phyloP scores from a whole-genome alignment of 2,797 vertebrate genomes.

The Hephaestus fuliginosus region DNA sequence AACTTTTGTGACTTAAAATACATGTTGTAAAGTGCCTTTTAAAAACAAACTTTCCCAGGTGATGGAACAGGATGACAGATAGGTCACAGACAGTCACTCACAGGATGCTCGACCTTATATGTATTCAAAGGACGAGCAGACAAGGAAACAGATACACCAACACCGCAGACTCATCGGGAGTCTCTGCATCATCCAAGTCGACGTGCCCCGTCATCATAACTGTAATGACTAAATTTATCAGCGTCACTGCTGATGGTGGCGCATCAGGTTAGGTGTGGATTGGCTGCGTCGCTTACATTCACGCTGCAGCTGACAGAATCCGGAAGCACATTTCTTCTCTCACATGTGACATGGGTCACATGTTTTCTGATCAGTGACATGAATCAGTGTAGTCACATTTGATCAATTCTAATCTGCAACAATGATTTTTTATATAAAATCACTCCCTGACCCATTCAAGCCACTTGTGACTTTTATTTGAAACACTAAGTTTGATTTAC shows the following conservation, averaged over 20 bases:
- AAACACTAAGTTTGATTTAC: background rate
- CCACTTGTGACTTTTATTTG: background rate
- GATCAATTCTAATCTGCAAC: background rate
- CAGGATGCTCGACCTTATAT: constrained; percentile 11
- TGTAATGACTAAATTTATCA: constrained; percentile 53
- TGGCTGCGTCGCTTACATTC: constrained; percentile 17
- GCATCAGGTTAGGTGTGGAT: constrained; percentile 7
- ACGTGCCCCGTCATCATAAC: constrained; percentile 36
- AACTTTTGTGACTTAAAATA: background rate
- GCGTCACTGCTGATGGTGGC: constrained; percentile 16
- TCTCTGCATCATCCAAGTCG: constrained; percentile 17
- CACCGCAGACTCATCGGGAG: constrained; percentile 27
- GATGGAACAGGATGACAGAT: background rate
- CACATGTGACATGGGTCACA: constrained; percentile 21
- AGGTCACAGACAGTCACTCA: background rate
- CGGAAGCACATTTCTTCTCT: background rate
- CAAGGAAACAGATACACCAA: constrained; percentile 36
- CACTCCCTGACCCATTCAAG: background rate
- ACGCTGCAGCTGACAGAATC: constrained; percentile 9
- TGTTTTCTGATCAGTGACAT: constrained; percentile 22
- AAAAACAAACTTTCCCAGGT: background rate
- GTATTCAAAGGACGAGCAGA: constrained; percentile 11
- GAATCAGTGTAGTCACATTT: background rate
- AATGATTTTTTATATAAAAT: background rate
- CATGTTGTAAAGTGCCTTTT: background rate